These are phyloP conservation scores for Decapterus maruadsi DNA, from an alignment of 2,797 vertebrate species.

Conservation along the genomic window DNA sequence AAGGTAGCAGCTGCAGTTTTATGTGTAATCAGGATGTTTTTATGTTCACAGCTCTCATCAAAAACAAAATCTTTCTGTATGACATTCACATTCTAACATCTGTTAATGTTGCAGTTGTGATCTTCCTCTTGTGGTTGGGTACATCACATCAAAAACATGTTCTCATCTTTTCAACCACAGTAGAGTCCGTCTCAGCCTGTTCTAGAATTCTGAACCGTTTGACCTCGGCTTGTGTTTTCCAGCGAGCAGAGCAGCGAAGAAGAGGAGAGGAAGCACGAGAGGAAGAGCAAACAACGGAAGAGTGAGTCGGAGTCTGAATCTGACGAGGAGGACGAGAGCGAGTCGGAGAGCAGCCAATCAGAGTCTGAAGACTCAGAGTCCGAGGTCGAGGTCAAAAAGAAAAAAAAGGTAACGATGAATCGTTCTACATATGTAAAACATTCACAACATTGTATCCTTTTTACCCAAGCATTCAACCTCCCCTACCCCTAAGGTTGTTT, in stretches of 20 bases:
- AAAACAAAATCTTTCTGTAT: background rate
- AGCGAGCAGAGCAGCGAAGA: conserved; percentile 87
- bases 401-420: conserved; percentile 80
- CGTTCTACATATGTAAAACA: background rate
- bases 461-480: no score
- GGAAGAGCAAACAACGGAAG: conserved; percentile 80
- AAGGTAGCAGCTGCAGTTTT: conserved; percentile 60
- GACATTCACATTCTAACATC: background rate
- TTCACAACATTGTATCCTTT: no score
- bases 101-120: background rate
- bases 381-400: conserved; percentile 85
- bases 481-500: no score
- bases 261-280: conserved; percentile 77
- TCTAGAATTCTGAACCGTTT: background rate
- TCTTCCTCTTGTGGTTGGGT: background rate
- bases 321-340: conserved; percentile 90
- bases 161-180: background rate
- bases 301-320: conserved; percentile 85
- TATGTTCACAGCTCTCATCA: background rate
- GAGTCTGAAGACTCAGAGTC: conserved; percentile 88
- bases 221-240: conserved; percentile 38
- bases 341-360: conserved; percentile 92
- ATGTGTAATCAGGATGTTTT: background rate
- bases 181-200: background rate
- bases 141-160: background rate